Evolutionary conservation across 2,888 invertebrate genomes (phyloP).

Genomic region (Perdita meconis): DNA sequence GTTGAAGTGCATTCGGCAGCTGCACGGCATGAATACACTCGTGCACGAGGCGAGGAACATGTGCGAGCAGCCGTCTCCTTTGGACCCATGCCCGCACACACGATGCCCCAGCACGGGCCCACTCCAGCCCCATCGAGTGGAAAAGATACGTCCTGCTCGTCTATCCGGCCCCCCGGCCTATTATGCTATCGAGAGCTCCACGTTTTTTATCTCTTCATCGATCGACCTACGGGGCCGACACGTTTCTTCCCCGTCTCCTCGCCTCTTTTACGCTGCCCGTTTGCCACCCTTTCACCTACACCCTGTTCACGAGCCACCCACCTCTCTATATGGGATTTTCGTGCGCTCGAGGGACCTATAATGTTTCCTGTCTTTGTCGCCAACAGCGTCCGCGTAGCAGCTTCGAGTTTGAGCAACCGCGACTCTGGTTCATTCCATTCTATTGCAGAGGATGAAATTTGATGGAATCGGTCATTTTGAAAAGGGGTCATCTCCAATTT

Average conservation of each 20-base stretch:
- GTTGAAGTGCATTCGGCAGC: conserved; percentile 79
- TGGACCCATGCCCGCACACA: conserved; percentile 68
- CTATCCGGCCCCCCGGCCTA: conserved; percentile 51
- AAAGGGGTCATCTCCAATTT: too few species aligned
- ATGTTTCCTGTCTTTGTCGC: conserved; percentile 49
- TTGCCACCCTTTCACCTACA: not conserved
- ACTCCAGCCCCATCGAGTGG: conserved; percentile 65
- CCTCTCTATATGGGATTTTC: conserved; percentile 35
- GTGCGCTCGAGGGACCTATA: conserved; percentile 30
- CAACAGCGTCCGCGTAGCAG: too few species aligned
- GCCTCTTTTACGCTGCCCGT: not conserved
- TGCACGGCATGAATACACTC: conserved; percentile 75
- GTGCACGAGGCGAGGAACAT: conserved; percentile 71
- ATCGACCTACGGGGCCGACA: conserved; percentile 53
- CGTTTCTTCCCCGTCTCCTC: conserved; percentile 8
- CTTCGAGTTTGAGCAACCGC: too few species aligned
- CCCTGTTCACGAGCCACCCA: conserved; percentile 8
- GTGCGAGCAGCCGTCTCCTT: conserved; percentile 72
- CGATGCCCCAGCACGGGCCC: conserved; percentile 42
- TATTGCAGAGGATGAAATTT: too few species aligned
- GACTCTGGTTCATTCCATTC: too few species aligned
- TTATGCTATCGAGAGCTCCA: conserved; percentile 66
- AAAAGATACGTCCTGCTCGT: conserved; percentile 71
- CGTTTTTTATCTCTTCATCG: conserved; percentile 60
- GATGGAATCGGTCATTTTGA: too few species aligned